These are phyloP conservation scores for Limnephilus rhombicus DNA, from an alignment of 2,888 invertebrate genomes.

Conservation along the genomic window DNA sequence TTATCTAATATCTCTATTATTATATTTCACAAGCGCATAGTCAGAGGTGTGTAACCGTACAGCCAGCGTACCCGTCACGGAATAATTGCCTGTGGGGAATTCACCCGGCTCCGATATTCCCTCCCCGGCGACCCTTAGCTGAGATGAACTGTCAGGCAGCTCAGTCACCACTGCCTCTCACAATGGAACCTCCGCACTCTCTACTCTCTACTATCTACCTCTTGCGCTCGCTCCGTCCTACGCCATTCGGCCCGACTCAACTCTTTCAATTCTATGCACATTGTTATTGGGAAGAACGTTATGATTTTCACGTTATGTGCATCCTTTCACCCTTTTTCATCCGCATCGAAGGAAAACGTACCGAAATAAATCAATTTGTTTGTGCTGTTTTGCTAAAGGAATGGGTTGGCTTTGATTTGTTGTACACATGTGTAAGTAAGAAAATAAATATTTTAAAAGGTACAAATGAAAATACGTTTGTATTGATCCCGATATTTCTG, in stretches of 20 bases:
- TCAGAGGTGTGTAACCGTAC: background rate
- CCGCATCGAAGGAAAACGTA: background rate
- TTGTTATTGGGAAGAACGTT: background rate
- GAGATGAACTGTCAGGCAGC: constrained; percentile 27
- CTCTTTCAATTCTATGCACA: background rate
- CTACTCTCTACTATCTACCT: background rate
- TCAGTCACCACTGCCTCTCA: constrained; percentile 3
- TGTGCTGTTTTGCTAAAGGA: background rate
- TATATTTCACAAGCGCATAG: background rate
- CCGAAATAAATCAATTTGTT: background rate
- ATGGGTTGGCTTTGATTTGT: background rate
- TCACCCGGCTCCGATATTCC: background rate
- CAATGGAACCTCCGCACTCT: background rate
- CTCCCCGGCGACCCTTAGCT: background rate
- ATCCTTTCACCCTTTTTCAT: background rate
- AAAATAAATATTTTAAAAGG: background rate
- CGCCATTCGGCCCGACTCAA: background rate
- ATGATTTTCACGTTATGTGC: background rate
- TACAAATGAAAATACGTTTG: background rate
- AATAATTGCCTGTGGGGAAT: constrained; percentile 27
- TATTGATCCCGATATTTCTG: too few relatives aligned
- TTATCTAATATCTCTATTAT: background rate
- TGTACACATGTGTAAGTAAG: background rate
- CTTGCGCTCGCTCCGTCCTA: background rate
- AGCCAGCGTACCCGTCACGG: background rate